Base-by-base conservation (phyloP, 2,797 vertebrate genomes). In the Microctenopoma steveboyesi region DNA sequence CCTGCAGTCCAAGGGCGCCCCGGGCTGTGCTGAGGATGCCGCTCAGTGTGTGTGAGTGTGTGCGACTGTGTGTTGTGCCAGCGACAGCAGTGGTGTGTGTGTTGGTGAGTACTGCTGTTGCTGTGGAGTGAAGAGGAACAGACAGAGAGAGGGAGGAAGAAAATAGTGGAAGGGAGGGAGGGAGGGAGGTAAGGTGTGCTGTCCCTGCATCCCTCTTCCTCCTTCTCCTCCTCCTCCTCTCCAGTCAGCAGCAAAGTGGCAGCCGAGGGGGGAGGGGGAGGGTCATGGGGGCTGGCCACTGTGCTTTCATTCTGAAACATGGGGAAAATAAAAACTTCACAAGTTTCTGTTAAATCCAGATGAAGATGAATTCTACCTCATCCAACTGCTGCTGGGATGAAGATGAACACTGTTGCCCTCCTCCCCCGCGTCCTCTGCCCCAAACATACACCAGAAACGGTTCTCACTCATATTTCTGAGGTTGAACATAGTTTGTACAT, bases 111-210 rank as follows among this genome's bases (percentile, higher is more conserved):
- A 84, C 84, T 83, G 87, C 82, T 86, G 79, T 79, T 52, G 84
- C 81, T 68, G 86, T 76, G 78, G 85, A 88, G 83, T 86, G 88
- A 85, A 78, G 77, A 85, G 60, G 73, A 75, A 85, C 74, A 84
- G 71, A 85, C 61, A 83, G 72, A 87, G 69, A 72, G 63, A 80
- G 69, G 65, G 78, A 82, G 72, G 76, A 71, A 80, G 78, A 73
- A 67, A 83, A 45, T 80, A 68, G 49, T 81, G 81, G 79, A 63
- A 84, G 77, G 64, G 39, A 84, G 77, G 64, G 39, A 91, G 84
- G 83, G 87, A 91, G 89, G 91, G 90, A 89, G 90, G 90, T 90
- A 94, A 94, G 93, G 94, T 94, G 94, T 92, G 86, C 84, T 88
- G 83, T 74, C 80, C 88, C 91, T 85, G 90, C 92, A 94, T 94